Evolutionary conservation across 2,113 vertebrate genomes (phyloP), one percentile per base, ranked within the genome.

Genomic region (Microtus pennsylvanicus): DNA sequence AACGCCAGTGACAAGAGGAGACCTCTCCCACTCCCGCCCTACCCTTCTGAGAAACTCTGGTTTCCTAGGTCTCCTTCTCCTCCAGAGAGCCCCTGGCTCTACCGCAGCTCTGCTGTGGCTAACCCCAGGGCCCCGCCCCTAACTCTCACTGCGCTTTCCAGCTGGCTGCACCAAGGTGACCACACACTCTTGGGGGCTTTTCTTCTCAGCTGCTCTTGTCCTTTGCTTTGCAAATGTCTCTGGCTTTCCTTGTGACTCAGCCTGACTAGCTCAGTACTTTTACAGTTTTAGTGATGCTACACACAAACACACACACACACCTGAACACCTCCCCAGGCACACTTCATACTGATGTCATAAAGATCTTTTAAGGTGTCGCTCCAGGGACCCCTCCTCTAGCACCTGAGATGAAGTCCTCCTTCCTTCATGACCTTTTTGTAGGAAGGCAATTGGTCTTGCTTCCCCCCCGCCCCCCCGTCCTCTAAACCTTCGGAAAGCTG

Each of bases 1-100:
- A 42, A 16, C 74, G 47, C 12, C 65, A 1, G 33, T 30, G 47
- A 26, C 42, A 47, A 3, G 14, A 55, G 28, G 38, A 26, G 2
- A 28, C n/a, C 11, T 72, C 21, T 3, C 22, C 12, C 0, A 7
- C 0, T 2, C n/a, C 35, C 22, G 50, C 9, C 38, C n/a, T 14
- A 38, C 22, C 13, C 55, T n/a, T 80, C 24, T 38, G 17, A 26
- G 35, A 50, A 52, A 10, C 16, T 2, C 11, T n/a, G 4, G 16
- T 47, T 63, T 72, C 33, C 30, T 55, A 35, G 26, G 11, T 45
- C 7, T 70, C 19, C 52, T 33, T 12, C 28, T 58, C 69, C 52
- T 82, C 80, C 55, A 61, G 58, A 17, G 47, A 63, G 13, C 35
- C 38, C 35, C 11, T n/a, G 38, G 30, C 52, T 30, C 77, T 24